Conservation (phyloP, 2,113 vertebrate genomes). For the Neodon shergylaensis region DNA sequence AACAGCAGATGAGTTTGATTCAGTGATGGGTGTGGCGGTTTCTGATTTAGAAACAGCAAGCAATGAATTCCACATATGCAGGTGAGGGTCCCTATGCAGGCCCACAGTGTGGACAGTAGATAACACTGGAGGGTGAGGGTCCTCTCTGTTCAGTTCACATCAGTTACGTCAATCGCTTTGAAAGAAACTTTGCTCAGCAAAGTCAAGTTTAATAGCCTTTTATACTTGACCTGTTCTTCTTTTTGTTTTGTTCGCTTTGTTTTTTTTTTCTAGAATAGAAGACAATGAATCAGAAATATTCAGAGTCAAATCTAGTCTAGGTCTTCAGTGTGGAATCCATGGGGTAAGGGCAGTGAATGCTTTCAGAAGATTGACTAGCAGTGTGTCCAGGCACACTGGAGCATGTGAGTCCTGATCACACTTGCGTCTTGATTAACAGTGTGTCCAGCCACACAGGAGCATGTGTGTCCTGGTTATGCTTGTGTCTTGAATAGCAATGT, state of each 20-base stretch:
- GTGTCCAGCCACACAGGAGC: too few relatives aligned
- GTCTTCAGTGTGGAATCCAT: not conserved
- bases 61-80: not conserved
- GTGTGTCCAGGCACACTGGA: not conserved
- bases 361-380: not conserved
- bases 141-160: not conserved
- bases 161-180: not conserved
- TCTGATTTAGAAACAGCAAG: not conserved
- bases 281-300: not conserved
- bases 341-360: not conserved
- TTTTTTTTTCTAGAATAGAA: not conserved
- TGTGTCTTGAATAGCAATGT: too few relatives aligned
- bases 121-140: not conserved
- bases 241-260: not conserved
- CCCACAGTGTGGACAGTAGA: fast-evolving
- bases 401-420: not conserved
- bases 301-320: not conserved
- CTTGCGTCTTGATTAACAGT: not conserved
- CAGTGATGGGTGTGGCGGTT: not conserved
- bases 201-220: not conserved
- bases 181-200: not conserved
- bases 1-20: not conserved
- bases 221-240: not conserved
- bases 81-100: not conserved
- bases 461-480: too few relatives aligned